A percentile compares a stretch with the other conserved stretches of the same genome.
These are phyloP conservation scores for Ptilodon capucinus DNA, from an alignment of 2,888 invertebrate species.

Conservation along the genomic window DNA sequence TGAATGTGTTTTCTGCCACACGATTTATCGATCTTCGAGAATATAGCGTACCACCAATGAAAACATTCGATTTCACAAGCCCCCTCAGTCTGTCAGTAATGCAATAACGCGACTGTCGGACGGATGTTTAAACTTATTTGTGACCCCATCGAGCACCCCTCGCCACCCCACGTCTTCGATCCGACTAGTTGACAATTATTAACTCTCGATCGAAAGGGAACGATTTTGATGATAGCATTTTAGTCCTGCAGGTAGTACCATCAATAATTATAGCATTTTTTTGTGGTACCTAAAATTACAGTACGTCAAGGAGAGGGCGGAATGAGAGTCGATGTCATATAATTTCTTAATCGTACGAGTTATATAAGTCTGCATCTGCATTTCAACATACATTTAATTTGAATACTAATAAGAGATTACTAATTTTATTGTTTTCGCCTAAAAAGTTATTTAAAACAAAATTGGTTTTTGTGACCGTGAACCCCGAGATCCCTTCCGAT, in stretches of 20 bases:
- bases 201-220: conserved; percentile 33
- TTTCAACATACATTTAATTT: too few species aligned
- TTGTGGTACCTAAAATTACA: too few species aligned
- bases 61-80: conserved; percentile 15
- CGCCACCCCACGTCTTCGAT: conserved; percentile 30
- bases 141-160: conserved; percentile 34
- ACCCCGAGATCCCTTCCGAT: too few species aligned
- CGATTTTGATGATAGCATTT: neutral
- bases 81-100: conserved; percentile 46
- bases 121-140: conserved; percentile 65
- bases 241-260: neutral
- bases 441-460: too few species aligned
- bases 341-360: too few species aligned
- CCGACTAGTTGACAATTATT: conserved; percentile 38
- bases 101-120: conserved; percentile 50
- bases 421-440: too few species aligned
- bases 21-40: conserved; percentile 32
- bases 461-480: too few species aligned
- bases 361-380: too few species aligned
- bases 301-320: too few species aligned
- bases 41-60: conserved; percentile 21
- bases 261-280: too few species aligned
- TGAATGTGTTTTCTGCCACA: conserved; percentile 4
- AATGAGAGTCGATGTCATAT: too few species aligned
- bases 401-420: too few species aligned